These are phyloP conservation scores for Drosophila phalerata DNA, from an alignment of 2,888 invertebrate genomes.

Conservation along the genomic window DNA sequence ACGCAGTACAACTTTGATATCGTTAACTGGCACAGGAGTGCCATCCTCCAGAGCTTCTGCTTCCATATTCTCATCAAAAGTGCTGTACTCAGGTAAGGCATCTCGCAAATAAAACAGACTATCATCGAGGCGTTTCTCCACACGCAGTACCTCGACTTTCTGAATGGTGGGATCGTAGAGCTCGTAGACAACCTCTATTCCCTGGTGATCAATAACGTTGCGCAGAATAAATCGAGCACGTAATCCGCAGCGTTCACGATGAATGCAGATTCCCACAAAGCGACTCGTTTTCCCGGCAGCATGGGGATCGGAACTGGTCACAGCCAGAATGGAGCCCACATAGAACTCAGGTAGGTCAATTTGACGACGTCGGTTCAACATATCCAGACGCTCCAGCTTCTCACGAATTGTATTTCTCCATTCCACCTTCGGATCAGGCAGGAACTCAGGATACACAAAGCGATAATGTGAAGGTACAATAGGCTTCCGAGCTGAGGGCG, in stretches of 20 bases:
- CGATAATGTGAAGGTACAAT: conserved; percentile 87
- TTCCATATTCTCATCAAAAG: conserved; percentile 97
- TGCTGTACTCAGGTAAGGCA: conserved; percentile 95
- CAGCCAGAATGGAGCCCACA: conserved; percentile 96
- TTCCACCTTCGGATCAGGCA: conserved; percentile 93
- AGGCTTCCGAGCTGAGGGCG: conserved; percentile 41
- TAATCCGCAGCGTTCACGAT: conserved; percentile 92
- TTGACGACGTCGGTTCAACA: conserved; percentile 91
- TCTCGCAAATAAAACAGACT: conserved; percentile 95
- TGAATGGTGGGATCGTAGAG: conserved; percentile 97
- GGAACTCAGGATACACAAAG: conserved; percentile 95
- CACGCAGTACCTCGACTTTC: conserved; percentile 94
- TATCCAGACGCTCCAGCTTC: conserved; percentile 95
- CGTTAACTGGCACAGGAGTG: conserved; percentile 91
- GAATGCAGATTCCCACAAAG: conserved; percentile 94
- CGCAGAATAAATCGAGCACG: conserved; percentile 94
- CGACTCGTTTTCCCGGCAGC: conserved; percentile 93
- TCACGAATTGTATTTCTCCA: conserved; percentile 93
- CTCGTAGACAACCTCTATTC: conserved; percentile 88
- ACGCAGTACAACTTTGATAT: conserved; percentile 90
- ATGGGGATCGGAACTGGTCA: conserved; percentile 94
- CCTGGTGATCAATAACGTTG: conserved; percentile 97
- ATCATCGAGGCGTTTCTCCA: conserved; percentile 97
- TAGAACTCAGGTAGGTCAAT: conserved; percentile 99
- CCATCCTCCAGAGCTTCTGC: conserved; percentile 92